Evolutionary conservation across 2,888 invertebrate genomes (phyloP).

Genomic region (Agrilus mali): DNA sequence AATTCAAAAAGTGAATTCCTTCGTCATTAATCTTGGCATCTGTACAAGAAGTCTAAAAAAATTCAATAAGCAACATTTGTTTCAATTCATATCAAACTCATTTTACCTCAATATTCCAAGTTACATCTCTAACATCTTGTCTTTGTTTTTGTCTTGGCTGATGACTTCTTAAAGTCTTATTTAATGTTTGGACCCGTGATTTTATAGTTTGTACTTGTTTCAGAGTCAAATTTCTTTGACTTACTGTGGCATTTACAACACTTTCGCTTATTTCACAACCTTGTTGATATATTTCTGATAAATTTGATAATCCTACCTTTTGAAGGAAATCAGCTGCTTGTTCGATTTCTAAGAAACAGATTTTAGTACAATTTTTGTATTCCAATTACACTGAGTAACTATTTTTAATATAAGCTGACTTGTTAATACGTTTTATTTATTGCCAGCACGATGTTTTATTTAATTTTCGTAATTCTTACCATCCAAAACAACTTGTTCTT

Average conservation of each 20-base stretch:
- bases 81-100: slow-evolving; percentile 15
- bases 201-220: slow-evolving; percentile 69
- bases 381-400: neutral
- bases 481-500: slow-evolving; percentile 21
- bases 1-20: slow-evolving; percentile 80
- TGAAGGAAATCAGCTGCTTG: slow-evolving; percentile 65
- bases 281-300: slow-evolving; percentile 57
- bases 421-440: no score
- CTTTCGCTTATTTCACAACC: slow-evolving; percentile 54
- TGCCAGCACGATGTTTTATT: no score
- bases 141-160: slow-evolving; percentile 44
- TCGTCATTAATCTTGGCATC: slow-evolving; percentile 77
- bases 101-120: slow-evolving; percentile 65
- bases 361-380: neutral
- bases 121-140: slow-evolving; percentile 68
- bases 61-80: neutral
- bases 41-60: slow-evolving; percentile 57
- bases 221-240: slow-evolving; percentile 47
- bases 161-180: slow-evolving; percentile 59
- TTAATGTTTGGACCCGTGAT: slow-evolving; percentile 60
- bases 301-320: slow-evolving; percentile 57
- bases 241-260: slow-evolving; percentile 44
- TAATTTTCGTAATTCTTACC: slow-evolving; percentile 16
- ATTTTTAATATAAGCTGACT: neutral
- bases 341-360: slow-evolving; percentile 50